These are phyloP conservation scores for Uria aalge DNA, from an alignment of 2,113 vertebrate species.

Conservation along the genomic window DNA sequence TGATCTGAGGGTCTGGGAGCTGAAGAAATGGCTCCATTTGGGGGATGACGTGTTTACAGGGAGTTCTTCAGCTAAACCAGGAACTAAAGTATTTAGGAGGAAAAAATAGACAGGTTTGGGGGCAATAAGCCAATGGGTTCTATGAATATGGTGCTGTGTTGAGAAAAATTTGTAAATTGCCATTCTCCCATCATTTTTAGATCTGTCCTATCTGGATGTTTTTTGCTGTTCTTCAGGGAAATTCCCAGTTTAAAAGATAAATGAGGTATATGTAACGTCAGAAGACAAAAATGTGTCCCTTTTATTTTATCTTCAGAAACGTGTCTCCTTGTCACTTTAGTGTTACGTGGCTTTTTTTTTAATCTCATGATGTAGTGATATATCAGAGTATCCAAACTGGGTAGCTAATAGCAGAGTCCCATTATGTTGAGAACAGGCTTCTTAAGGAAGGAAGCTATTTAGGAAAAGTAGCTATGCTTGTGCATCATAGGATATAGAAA, in stretches of 20 bases:
- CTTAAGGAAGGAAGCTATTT: not conserved
- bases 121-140: not conserved
- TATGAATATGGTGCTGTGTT: not conserved
- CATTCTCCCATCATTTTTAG: not conserved
- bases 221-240: not conserved
- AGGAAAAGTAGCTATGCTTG: not conserved
- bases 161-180: not conserved
- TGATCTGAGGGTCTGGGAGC: not conserved
- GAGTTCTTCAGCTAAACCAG: not conserved
- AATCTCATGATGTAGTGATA: not conserved
- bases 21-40: not conserved
- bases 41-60: not conserved
- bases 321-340: not conserved
- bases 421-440: not conserved
- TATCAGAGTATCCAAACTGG: not conserved
- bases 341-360: not conserved
- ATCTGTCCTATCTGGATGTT: not conserved
- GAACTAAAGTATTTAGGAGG: not conserved
- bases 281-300: not conserved
- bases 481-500: not conserved
- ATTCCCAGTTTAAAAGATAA: not conserved
- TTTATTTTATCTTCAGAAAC: not conserved
- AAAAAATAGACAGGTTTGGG: not conserved
- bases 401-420: not conserved
- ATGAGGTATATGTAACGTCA: not conserved